These are phyloP conservation scores for Hippotragus niger DNA, from an alignment of 2,113 vertebrate genomes.

Conservation along the genomic window DNA sequence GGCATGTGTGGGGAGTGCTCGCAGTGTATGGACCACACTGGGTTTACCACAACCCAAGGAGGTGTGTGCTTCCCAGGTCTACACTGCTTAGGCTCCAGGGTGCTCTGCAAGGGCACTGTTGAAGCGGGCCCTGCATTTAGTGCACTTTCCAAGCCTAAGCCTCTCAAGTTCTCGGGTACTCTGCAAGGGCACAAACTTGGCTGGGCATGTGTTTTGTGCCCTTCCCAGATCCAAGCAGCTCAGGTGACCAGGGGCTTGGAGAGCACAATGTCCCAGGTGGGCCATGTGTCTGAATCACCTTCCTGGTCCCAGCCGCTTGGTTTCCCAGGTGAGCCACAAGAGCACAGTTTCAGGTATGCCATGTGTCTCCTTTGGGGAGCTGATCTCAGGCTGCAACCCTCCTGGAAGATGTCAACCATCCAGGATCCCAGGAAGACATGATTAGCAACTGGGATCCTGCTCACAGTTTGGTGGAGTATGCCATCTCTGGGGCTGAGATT, in stretches of 20 bases:
- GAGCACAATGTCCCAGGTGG: neutral
- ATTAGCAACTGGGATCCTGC: neutral
- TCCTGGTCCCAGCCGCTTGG: accelerated
- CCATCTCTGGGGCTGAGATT: accelerated
- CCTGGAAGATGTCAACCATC: neutral
- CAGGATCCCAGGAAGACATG: neutral
- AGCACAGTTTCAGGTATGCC: accelerated
- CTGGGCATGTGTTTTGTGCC: neutral
- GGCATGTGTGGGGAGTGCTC: accelerated
- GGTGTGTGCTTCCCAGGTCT: neutral
- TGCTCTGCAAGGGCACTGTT: neutral
- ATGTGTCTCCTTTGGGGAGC: neutral
- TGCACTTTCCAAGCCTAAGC: neutral
- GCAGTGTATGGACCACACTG: neutral
- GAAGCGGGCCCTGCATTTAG: neutral
- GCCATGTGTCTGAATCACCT: neutral
- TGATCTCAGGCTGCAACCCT: neutral
- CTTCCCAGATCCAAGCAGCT: neutral
- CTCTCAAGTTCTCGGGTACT: neutral
- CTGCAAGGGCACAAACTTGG: neutral
- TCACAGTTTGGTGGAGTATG: neutral
- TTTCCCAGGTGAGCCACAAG: neutral
- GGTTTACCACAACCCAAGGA: neutral
- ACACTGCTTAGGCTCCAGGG: neutral
- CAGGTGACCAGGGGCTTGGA: neutral